phyloP scores from a whole-genome alignment of 2,113 vertebrate species.

The Zingel zingel region DNA sequence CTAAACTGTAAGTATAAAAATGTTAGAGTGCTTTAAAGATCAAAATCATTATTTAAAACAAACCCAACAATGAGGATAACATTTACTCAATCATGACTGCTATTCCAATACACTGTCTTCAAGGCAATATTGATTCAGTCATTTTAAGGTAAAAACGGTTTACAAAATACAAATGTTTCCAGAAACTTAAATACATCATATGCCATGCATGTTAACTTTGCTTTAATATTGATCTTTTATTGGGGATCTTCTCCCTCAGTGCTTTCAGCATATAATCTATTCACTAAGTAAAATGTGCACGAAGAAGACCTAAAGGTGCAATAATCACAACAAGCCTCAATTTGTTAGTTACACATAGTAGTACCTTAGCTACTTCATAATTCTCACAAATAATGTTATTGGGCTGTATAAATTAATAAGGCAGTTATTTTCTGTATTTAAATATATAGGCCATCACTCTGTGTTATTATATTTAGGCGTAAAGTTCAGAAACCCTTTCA shows the following conservation, averaged over 20 bases:
- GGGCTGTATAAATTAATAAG: conserved; percentile 30
- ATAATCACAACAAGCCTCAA: conserved; percentile 46
- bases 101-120: background rate
- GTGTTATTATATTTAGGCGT: conserved; percentile 32
- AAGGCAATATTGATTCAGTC: conserved; percentile 20
- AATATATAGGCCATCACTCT: conserved; percentile 24
- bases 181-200: conserved; percentile 46
- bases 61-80: conserved; percentile 17
- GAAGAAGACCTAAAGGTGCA: conserved; percentile 56
- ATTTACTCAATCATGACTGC: background rate
- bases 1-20: conserved; percentile 23
- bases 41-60: conserved; percentile 28
- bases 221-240: conserved; percentile 43
- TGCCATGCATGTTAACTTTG: conserved; percentile 62
- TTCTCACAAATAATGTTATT: conserved; percentile 47
- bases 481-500: conserved; percentile 11
- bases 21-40: conserved; percentile 24
- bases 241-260: conserved; percentile 35
- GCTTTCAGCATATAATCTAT: conserved; percentile 48
- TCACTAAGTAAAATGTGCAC: conserved; percentile 47
- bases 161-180: conserved; percentile 45
- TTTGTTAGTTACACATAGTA: conserved; percentile 64
- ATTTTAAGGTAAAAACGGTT: conserved; percentile 42
- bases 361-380: conserved; percentile 41
- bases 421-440: conserved; percentile 27